phyloP scores from a whole-genome alignment of 2,113 vertebrate genomes.

The Gymnarchus niloticus region DNA sequence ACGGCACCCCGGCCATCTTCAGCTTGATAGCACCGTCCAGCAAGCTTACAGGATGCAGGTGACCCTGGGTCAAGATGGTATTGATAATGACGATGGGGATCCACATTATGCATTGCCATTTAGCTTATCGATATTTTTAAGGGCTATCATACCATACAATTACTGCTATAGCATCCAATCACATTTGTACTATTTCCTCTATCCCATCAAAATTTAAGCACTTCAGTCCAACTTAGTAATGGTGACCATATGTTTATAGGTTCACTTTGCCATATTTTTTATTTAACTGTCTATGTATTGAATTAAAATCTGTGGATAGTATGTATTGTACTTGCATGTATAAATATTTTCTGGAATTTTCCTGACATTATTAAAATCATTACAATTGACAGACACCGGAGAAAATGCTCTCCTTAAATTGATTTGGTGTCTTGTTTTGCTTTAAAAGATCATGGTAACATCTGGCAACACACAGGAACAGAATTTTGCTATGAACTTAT shows the following conservation, averaged over 20 bases:
- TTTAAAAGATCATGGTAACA: background rate
- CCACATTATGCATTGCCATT: background rate
- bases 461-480: background rate
- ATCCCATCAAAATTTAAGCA: background rate
- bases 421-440: background rate
- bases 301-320: background rate
- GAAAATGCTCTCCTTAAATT: background rate
- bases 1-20: background rate
- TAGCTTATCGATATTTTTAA: background rate
- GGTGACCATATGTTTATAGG: background rate
- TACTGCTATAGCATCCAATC: background rate
- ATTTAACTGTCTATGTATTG: background rate
- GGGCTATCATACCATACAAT: background rate
- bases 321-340: too few species aligned
- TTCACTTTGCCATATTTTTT: background rate
- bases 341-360: background rate
- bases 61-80: background rate
- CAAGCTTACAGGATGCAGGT: background rate
- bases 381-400: background rate
- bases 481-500: background rate
- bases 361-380: background rate
- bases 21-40: background rate
- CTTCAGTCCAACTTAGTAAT: background rate
- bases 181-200: background rate
- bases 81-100: background rate